Evolutionary conservation across 2,113 vertebrate species (phyloP).

Genomic region (Balaeniceps rex): DNA sequence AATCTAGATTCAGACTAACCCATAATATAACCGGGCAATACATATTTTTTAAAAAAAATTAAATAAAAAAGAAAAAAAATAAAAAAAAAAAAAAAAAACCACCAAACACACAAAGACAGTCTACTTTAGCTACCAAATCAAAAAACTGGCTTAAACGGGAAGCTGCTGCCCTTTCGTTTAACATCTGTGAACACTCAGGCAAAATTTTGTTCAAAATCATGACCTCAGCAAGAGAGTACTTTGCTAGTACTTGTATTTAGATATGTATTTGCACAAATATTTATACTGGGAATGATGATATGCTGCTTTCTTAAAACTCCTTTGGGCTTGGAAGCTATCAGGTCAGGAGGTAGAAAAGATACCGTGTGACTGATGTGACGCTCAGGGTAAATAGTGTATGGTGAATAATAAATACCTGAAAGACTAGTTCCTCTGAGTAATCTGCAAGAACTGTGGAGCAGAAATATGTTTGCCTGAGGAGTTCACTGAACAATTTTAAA

Average conservation of each 20-base stretch:
- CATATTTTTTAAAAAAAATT: not conserved
- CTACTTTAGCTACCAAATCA: not conserved
- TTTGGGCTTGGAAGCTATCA: not conserved
- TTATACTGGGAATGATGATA: not conserved
- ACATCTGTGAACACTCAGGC: not conserved
- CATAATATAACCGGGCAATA: not conserved
- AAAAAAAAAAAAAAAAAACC: not conserved
- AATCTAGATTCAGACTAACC: not conserved
- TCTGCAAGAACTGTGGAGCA: not conserved
- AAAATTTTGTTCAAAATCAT: not conserved
- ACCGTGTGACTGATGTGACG: not conserved
- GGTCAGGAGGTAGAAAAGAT: not conserved
- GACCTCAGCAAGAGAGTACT: not conserved
- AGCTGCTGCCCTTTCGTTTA: not conserved
- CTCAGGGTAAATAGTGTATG: not conserved
- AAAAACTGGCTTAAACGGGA: not conserved
- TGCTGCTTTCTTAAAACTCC: slow-evolving; percentile 2
- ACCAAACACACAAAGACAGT: not conserved
- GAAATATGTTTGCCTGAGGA: not conserved
- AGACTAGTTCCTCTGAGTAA: not conserved
- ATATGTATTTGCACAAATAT: slow-evolving; percentile 8
- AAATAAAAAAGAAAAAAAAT: too few relatives aligned
- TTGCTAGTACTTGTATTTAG: not conserved
- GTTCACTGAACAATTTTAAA: not conserved
- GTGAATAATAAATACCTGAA: not conserved